These are phyloP conservation scores for Denticeps clupeoides DNA, from an alignment of 2,797 vertebrate species.

Conservation along the genomic window DNA sequence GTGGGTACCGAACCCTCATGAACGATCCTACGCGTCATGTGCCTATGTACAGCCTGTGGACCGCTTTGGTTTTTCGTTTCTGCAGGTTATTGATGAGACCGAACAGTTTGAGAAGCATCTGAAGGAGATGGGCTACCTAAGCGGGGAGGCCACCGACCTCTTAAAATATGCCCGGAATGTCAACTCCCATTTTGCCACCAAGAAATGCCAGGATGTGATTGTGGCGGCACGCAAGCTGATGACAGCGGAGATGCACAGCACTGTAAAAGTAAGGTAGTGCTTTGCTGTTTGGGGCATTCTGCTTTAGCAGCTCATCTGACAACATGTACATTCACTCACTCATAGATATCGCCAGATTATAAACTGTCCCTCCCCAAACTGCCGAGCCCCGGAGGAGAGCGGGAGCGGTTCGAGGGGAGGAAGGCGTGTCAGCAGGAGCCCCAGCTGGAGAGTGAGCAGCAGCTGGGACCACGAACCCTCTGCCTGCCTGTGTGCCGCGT, in stretches of 20 bases:
- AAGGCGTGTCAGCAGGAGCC: conserved; percentile 15
- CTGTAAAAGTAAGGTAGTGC: conserved; percentile 69
- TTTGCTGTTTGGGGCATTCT: not conserved
- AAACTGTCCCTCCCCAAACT: conserved; percentile 63
- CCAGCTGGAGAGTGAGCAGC: conserved; percentile 52
- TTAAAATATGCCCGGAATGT: conserved; percentile 85
- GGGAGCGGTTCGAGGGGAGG: conserved; percentile 33
- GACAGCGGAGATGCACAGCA: conserved; percentile 95
- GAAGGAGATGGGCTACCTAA: conserved; percentile 74
- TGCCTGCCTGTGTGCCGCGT: conserved; percentile 78
- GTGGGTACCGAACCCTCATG: conserved; percentile 54
- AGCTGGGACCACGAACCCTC: conserved; percentile 65
- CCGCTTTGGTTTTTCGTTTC: not conserved
- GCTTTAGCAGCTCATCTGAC: not conserved
- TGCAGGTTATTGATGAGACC: conserved; percentile 82
- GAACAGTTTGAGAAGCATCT: conserved; percentile 80
- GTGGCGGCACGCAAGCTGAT: conserved; percentile 84
- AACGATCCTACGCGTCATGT: not conserved
- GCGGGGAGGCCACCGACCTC: conserved; percentile 72
- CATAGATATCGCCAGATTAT: conserved; percentile 73
- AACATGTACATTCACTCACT: not conserved
- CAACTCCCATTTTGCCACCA: conserved; percentile 89
- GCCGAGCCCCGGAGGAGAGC: conserved; percentile 45
- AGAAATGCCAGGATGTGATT: conserved; percentile 93
- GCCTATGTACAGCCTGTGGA: too few relatives aligned